These are phyloP conservation scores for Drosophila phalerata DNA, from an alignment of 2,888 invertebrate species.

Conservation along the genomic window DNA sequence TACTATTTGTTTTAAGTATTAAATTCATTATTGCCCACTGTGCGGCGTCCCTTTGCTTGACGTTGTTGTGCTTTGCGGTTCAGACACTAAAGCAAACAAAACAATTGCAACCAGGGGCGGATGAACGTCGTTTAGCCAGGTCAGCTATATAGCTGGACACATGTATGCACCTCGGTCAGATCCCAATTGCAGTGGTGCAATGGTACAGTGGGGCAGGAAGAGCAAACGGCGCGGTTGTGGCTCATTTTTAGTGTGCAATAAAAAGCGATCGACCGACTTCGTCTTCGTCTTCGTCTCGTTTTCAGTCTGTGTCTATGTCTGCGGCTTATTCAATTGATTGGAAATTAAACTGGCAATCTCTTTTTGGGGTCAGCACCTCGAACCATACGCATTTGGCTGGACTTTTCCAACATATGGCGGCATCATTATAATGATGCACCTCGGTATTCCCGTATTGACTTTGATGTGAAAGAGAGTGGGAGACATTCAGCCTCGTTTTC, in stretches of 20 bases:
- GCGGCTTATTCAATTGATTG: conserved; percentile 80
- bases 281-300: conserved; percentile 31
- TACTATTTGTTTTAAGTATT: neutral
- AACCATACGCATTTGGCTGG: conserved; percentile 8
- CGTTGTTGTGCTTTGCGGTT: conserved; percentile 48
- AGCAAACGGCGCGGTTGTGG: conserved; percentile 20
- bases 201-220: neutral
- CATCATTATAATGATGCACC: conserved; percentile 47
- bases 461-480: conserved; percentile 60
- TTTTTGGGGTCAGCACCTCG: conserved; percentile 68
- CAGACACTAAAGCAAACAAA: conserved; percentile 74
- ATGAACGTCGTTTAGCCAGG: conserved; percentile 28
- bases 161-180: conserved; percentile 24
- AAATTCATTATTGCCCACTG: neutral
- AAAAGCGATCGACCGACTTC: conserved; percentile 61
- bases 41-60: neutral
- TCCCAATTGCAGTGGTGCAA: conserved; percentile 6
- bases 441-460: conserved; percentile 48
- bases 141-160: conserved; percentile 23
- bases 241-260: conserved; percentile 77
- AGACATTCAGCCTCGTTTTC: conserved; percentile 37
- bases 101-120: conserved; percentile 58
- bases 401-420: conserved; percentile 63
- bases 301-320: conserved; percentile 1
- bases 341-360: conserved; percentile 61